Percentiles rank a stretch among this genome's conserved stretches.
Evolutionary conservation across 2,888 invertebrate genomes (phyloP).

Genomic region (Macrosoma leucophasiata): DNA sequence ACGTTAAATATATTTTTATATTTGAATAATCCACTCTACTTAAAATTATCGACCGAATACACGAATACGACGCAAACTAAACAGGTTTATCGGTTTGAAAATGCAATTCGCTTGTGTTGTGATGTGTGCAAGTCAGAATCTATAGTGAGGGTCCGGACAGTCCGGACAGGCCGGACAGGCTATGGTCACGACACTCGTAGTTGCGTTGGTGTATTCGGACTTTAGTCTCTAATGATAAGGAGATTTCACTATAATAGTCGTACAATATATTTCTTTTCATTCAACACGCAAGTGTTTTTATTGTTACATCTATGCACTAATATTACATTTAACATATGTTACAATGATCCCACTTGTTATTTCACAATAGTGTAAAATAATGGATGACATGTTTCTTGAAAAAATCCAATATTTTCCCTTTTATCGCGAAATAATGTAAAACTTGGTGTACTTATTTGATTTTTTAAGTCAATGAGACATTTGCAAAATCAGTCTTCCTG

Average conservation of each 20-base stretch:
- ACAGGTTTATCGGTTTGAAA: too few species aligned
- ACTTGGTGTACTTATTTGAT: too few species aligned
- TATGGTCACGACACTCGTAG: conserved; percentile 1
- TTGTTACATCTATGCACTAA: conserved; percentile 67
- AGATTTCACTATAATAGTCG: conserved; percentile 58
- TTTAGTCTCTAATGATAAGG: conserved; percentile 57
- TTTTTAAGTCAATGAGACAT: conserved; percentile 14
- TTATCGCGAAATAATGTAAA: too few species aligned
- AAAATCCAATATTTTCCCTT: too few species aligned
- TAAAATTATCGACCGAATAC: conserved; percentile 42
- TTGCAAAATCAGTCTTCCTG: conserved; percentile 30
- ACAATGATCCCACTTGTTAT: conserved; percentile 75
- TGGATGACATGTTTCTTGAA: conserved; percentile 42
- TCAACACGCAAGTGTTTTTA: conserved; percentile 49
- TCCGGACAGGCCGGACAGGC: too few species aligned
- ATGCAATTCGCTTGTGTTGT: too few species aligned
- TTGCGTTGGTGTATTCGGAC: conserved; percentile 20
- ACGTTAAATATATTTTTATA: conserved; percentile 51
- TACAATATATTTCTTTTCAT: conserved; percentile 64
- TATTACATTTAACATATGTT: conserved; percentile 73
- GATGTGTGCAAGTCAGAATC: too few species aligned
- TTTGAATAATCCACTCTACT: conserved; percentile 54
- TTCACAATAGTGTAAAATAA: conserved; percentile 47
- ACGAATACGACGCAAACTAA: conserved; percentile 27
- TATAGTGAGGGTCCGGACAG: too few species aligned